Base-by-base conservation (phyloP, 2,888 invertebrate genomes). In the Watsonalla cultraria region DNA sequence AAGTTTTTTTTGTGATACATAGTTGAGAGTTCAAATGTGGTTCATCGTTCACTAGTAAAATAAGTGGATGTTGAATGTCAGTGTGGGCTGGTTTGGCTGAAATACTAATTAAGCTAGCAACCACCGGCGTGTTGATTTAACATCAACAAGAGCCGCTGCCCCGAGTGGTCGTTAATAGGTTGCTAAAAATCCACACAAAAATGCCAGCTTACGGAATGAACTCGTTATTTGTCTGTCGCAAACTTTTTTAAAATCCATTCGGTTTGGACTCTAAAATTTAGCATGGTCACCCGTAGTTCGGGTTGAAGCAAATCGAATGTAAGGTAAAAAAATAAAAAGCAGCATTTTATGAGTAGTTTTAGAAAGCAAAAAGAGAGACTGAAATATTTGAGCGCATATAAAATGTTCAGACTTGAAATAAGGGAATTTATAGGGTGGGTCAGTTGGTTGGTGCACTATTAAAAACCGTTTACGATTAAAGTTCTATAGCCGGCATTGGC, bases 1-100 rank as follows among this genome's bases (percentile, higher is more conserved):
- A 65, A 62, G 56, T 66, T 68, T 69, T 67, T 64, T 24, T 24
- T 24, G 24, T 24, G 4, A 24, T 24, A 24, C 24, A 1, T 24
- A 24, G 24, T 24, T 24, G 24, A 24, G 24, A 24, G 4, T 24
- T 24, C 24, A 24, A 24, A 24, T 24, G 24, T 2, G 1, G 24
- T 24, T 24, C 24, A 24, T 42, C 42, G 11, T 11, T 11, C 5
- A 5, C 42, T 42, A 8, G 11, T 42, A 42, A 42, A 42, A 42
- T 42, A 8, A 11, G 42, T 42, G 42, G 11, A 42, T 42, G 11
- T 42, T 42, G 42, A 37, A 37, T 37, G 37, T 37, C 37, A 37
- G 7, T 37, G 37, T 8, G 37, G 8, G 37, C 37, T 37, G 37
- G 37, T 8, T 7, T 37, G 37, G 37, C 37, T 8, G 37, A 42